A percentile compares a stretch with the other conserved stretches of the same genome.
Conservation (phyloP, 1,140 invertebrate species). For the Cydia pomonella region DNA sequence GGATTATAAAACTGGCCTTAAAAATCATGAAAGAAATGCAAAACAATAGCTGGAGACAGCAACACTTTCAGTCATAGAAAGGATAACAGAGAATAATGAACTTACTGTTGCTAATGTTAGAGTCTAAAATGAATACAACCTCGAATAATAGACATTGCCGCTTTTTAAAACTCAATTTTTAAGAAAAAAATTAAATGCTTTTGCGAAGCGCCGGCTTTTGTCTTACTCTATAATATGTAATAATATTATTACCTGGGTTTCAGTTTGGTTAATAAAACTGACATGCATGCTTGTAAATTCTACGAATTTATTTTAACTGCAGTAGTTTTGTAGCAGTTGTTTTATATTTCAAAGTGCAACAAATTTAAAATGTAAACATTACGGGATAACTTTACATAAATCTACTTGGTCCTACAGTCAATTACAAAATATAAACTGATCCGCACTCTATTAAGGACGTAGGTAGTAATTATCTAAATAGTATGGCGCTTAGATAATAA, state of each 20-base stretch:
- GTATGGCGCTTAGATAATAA: too few species aligned
- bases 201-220: constrained; percentile 21
- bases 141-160: not conserved
- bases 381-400: too few species aligned
- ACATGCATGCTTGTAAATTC: too few species aligned
- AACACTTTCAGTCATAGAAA: not conserved
- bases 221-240: not conserved
- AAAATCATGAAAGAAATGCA: not conserved
- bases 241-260: constrained; percentile 22
- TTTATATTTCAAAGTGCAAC: too few species aligned
- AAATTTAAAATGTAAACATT: too few species aligned
- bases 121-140: not conserved
- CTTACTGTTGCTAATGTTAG: not conserved
- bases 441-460: too few species aligned
- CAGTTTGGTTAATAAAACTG: not conserved
- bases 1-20: not conserved
- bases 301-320: too few species aligned
- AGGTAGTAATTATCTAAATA: too few species aligned
- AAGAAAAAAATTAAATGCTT: not conserved
- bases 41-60: not conserved
- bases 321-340: too few species aligned
- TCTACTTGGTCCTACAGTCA: too few species aligned
- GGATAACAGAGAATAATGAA: not conserved
- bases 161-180: constrained; percentile 1
- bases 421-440: too few species aligned